Conservation (phyloP, 2,888 invertebrate genomes). For the Ellobium chinense region DNA sequence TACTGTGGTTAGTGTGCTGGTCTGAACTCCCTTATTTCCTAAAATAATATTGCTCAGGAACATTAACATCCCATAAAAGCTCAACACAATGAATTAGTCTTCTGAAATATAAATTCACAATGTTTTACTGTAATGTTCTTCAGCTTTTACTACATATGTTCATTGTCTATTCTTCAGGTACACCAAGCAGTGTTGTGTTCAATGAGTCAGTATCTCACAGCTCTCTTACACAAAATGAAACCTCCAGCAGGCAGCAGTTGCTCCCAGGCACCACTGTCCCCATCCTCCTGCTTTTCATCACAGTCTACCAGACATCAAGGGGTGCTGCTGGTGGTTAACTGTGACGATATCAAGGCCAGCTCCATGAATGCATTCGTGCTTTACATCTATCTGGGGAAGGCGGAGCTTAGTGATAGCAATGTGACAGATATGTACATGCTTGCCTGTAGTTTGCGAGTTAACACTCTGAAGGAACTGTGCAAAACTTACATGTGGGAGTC, state of each 20-base stretch:
- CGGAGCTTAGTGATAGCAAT: slow-evolving; percentile 41
- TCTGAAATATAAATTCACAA: too few relatives aligned
- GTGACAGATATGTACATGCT: slow-evolving; percentile 46
- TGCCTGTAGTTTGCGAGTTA: slow-evolving; percentile 47
- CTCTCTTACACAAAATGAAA: slow-evolving; percentile 45
- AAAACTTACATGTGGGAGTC: slow-evolving; percentile 27
- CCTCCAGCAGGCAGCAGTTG: background rate
- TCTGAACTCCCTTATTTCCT: too few relatives aligned
- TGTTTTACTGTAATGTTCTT: background rate
- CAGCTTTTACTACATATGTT: too few relatives aligned
- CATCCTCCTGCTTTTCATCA: background rate
- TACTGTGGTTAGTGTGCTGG: too few relatives aligned
- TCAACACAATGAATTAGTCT: too few relatives aligned
- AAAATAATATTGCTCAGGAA: too few relatives aligned
- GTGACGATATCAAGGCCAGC: slow-evolving; percentile 46
- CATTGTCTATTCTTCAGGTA: too few relatives aligned
- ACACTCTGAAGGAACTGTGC: slow-evolving; percentile 29
- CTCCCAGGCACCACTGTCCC: background rate
- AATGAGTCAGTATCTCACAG: slow-evolving; percentile 48
- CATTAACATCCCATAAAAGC: too few relatives aligned
- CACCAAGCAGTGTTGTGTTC: slow-evolving; percentile 51
- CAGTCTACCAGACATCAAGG: background rate
- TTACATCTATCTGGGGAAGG: slow-evolving; percentile 49
- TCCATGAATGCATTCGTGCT: slow-evolving; percentile 48
- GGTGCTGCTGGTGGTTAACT: slow-evolving; percentile 37